A percentile compares a stretch with the other conserved stretches of the same genome.
phyloP scores from a whole-genome alignment of 2,888 invertebrate species.

The Pandemis corylana region DNA sequence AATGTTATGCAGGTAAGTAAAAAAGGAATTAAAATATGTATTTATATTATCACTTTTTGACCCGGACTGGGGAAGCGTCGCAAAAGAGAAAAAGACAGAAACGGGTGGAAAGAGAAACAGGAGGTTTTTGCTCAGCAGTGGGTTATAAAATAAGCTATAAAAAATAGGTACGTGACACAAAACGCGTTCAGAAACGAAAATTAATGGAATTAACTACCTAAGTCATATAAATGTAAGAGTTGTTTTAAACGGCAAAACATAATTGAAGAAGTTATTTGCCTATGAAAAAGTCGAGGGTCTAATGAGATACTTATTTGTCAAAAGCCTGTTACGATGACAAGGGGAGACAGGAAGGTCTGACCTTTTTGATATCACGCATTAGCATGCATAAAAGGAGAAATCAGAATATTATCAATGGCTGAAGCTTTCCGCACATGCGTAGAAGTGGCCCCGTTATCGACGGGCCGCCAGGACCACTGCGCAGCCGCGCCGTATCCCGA shows the following conservation, averaged over 20 bases:
- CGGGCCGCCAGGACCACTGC: conserved; percentile 59
- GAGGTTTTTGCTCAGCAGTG: too few species aligned
- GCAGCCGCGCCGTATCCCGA: conserved; percentile 67
- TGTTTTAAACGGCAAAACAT: background rate
- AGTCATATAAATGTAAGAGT: background rate
- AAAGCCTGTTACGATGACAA: conserved; percentile 54
- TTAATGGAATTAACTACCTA: background rate
- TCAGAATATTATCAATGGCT: conserved; percentile 75
- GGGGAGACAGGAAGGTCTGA: conserved; percentile 59
- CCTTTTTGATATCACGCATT: conserved; percentile 72
- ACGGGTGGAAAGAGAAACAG: too few species aligned
- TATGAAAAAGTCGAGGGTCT: conserved; percentile 29
- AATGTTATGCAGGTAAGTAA: background rate
- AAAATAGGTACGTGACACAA: background rate
- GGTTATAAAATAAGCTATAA: too few species aligned
- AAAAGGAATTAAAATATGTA: background rate
- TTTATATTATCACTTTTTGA: too few species aligned
- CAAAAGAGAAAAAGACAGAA: too few species aligned
- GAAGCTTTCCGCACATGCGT: conserved; percentile 78
- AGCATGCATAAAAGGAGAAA: conserved; percentile 79
- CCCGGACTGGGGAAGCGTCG: too few species aligned
- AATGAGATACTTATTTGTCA: conserved; percentile 53
- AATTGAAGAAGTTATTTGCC: conserved; percentile 9
- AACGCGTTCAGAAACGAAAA: background rate
- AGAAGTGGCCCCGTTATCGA: conserved; percentile 66